Percentiles rank a stretch among this genome's conserved stretches.
Conservation (phyloP, 2,797 vertebrate species). For the Myotis pilosus region DNA sequence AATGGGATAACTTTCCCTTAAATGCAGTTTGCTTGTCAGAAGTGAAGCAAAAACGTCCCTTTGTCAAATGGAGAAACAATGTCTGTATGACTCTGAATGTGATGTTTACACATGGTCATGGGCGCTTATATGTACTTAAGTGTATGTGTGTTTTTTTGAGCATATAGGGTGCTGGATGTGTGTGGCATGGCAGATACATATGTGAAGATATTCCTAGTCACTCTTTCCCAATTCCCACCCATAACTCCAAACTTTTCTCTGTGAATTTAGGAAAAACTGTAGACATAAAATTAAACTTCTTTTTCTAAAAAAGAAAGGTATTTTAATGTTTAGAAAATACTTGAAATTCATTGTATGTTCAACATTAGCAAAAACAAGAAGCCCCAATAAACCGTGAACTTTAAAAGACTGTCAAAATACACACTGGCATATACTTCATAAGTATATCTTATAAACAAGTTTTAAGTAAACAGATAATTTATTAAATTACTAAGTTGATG, state of each 20-base stretch:
- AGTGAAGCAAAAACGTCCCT: background rate
- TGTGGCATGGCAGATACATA: background rate
- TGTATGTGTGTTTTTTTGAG: background rate
- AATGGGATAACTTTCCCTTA: background rate
- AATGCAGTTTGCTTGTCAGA: background rate
- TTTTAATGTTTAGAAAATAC: background rate
- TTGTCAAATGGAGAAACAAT: background rate
- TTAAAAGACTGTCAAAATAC: background rate
- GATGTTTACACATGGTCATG: background rate
- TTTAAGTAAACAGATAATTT: background rate
- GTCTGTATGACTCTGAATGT: background rate
- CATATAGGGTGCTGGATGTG: background rate
- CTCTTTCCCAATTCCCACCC: background rate
- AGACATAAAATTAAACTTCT: background rate
- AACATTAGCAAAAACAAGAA: background rate
- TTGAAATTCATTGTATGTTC: background rate
- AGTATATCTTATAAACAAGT: background rate
- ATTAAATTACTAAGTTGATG: background rate
- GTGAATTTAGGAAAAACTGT: background rate
- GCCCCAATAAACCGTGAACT: background rate
- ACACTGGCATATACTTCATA: background rate
- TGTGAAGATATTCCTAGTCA: background rate
- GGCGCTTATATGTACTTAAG: background rate
- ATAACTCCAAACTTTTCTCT: background rate
- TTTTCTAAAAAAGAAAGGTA: background rate